phyloP scores from a whole-genome alignment of 2,888 invertebrate species.

The Thymelicus sylvestris region DNA sequence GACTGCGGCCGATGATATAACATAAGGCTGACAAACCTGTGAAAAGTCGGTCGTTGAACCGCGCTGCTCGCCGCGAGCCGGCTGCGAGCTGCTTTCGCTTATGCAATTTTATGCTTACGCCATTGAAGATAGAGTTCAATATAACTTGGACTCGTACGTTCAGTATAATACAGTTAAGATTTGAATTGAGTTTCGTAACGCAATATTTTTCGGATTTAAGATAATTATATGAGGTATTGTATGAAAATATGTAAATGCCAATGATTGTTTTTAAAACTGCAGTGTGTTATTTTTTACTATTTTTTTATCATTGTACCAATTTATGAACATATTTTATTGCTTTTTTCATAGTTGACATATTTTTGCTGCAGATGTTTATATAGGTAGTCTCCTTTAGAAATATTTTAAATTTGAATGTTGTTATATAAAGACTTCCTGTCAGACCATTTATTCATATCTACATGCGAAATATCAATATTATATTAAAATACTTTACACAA shows the following conservation, averaged over 20 bases:
- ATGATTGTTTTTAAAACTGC: background rate
- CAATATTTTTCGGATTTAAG: constrained; percentile 41
- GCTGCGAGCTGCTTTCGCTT: constrained; percentile 71
- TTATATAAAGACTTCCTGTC: no score
- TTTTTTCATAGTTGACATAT: no score
- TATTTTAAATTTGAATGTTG: no score
- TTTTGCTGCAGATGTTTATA: no score
- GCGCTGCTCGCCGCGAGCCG: constrained; percentile 62
- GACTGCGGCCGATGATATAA: constrained; percentile 84
- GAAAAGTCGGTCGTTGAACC: constrained; percentile 85
- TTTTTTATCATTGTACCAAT: no score
- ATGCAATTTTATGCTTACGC: constrained; percentile 71
- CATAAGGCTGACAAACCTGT: constrained; percentile 84
- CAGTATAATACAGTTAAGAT: constrained; percentile 65
- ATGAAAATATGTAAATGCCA: background rate
- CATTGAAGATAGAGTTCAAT: constrained; percentile 65
- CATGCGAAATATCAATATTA: no score
- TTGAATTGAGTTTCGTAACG: constrained; percentile 55
- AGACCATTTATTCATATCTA: no score
- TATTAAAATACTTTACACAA: no score
- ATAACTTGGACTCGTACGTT: constrained; percentile 52
- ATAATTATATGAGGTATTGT: constrained; percentile 46
- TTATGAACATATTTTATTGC: no score
- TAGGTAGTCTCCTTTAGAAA: no score
- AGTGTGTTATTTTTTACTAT: no score